These are phyloP conservation scores for Choristoneura fumiferana DNA, from an alignment of 1,140 invertebrate species.

Conservation along the genomic window DNA sequence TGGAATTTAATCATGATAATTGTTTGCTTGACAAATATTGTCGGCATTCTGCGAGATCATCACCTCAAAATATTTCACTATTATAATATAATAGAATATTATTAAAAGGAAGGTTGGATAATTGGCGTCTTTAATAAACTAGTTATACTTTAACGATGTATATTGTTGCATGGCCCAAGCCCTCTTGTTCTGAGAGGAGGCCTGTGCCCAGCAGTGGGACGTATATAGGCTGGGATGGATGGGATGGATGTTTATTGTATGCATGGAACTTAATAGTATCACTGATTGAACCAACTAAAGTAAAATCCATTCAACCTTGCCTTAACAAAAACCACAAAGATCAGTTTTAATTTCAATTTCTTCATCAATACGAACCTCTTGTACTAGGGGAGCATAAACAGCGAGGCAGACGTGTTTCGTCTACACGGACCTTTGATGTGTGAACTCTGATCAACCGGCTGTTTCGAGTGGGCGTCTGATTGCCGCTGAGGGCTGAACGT, in stretches of 20 bases:
- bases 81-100: no score
- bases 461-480: conserved; percentile 23
- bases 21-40: not conserved
- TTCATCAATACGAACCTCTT: conserved; percentile 15
- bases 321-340: conserved; percentile 1
- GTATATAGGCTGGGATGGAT: no score
- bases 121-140: no score
- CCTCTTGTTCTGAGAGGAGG: no score
- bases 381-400: conserved; percentile 29
- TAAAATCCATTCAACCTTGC: not conserved
- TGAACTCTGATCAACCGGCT: conserved; percentile 20
- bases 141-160: not conserved
- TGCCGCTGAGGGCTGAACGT: conserved; percentile 24
- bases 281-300: not conserved
- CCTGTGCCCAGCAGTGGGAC: no score
- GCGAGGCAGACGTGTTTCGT: conserved; percentile 22
- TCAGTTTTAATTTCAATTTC: conserved; percentile 13
- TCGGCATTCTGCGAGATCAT: not conserved
- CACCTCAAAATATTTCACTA: no score
- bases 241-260: not conserved
- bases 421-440: conserved; percentile 17
- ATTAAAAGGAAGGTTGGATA: no score
- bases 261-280: no score
- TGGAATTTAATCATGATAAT: not conserved
- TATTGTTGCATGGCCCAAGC: no score